phyloP scores from a whole-genome alignment of 2,797 vertebrate genomes.

The Ciconia nigra region DNA sequence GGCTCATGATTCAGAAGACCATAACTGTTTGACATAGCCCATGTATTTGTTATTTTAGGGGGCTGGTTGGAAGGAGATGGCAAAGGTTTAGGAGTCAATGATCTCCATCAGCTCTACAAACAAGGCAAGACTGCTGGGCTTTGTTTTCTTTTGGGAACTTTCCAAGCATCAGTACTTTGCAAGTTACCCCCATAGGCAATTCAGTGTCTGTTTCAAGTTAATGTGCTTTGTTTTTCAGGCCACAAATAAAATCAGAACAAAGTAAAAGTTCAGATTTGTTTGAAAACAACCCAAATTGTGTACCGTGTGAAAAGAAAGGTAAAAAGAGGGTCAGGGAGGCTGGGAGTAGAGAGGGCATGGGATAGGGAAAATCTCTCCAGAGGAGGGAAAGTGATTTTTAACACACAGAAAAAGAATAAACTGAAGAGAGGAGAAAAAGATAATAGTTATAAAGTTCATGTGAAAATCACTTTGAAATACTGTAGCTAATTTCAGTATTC shows the following conservation, averaged over 20 bases:
- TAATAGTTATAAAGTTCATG: background rate
- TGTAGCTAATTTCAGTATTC: background rate
- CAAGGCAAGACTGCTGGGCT: slow-evolving; percentile 40
- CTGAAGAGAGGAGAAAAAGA: background rate
- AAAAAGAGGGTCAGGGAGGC: slow-evolving; percentile 35
- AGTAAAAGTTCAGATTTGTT: slow-evolving; percentile 55
- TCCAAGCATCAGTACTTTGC: slow-evolving; percentile 46
- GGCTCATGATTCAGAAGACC: background rate
- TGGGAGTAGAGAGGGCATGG: slow-evolving; percentile 49
- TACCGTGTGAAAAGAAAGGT: slow-evolving; percentile 52
- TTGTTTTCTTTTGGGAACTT: slow-evolving; percentile 55
- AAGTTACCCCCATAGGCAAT: slow-evolving; percentile 26
- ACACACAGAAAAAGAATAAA: background rate
- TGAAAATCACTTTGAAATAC: background rate
- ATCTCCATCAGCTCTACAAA: slow-evolving; percentile 59
- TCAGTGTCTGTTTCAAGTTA: slow-evolving; percentile 56
- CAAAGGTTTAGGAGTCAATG: slow-evolving; percentile 60
- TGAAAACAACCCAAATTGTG: slow-evolving; percentile 41
- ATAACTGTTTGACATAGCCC: slow-evolving; percentile 38
- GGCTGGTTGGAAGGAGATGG: slow-evolving; percentile 6
- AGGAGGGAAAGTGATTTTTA: slow-evolving; percentile 17
- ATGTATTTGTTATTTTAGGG: slow-evolving; percentile 40
- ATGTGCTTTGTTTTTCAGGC: slow-evolving; percentile 55
- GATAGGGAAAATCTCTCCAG: slow-evolving; percentile 27
- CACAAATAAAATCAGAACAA: slow-evolving; percentile 63